Conservation (phyloP, 2,797 vertebrate species). For the Ctenochaetus hawaiiensis region DNA sequence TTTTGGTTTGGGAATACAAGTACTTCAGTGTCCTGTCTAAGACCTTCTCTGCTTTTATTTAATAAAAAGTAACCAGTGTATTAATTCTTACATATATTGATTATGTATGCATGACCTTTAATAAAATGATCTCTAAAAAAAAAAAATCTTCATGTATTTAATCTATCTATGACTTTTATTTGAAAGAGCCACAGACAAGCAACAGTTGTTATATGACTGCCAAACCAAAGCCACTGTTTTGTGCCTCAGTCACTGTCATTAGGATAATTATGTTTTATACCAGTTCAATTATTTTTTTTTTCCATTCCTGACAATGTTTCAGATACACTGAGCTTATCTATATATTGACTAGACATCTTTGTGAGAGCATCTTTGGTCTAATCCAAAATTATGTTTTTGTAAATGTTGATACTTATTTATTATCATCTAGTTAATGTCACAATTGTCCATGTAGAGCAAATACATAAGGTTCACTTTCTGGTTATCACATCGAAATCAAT, state of each 20-base stretch:
- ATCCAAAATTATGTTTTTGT: neutral
- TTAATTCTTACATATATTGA: constrained; percentile 23
- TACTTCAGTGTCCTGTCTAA: constrained; percentile 7
- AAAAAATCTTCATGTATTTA: constrained; percentile 1
- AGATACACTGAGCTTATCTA: neutral
- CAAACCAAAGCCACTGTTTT: neutral
- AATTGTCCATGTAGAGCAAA: neutral
- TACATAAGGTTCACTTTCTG: neutral
- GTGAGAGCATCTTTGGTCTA: neutral
- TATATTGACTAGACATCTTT: neutral
- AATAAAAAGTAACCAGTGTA: neutral
- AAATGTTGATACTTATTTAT: neutral
- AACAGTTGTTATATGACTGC: neutral
- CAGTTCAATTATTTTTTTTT: neutral
- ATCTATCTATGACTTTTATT: neutral
- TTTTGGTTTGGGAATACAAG: constrained; percentile 21
- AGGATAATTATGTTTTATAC: neutral
- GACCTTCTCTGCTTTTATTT: constrained; percentile 23
- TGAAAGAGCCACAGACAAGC: neutral
- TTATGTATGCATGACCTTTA: constrained; percentile 37
- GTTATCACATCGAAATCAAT: neutral
- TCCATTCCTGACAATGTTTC: neutral
- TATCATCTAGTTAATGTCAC: neutral
- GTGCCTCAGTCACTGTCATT: neutral
- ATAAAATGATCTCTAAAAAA: constrained; percentile 49